Base-by-base conservation (phyloP, 2,888 invertebrate species). In the Myopa tessellatipennis region DNA sequence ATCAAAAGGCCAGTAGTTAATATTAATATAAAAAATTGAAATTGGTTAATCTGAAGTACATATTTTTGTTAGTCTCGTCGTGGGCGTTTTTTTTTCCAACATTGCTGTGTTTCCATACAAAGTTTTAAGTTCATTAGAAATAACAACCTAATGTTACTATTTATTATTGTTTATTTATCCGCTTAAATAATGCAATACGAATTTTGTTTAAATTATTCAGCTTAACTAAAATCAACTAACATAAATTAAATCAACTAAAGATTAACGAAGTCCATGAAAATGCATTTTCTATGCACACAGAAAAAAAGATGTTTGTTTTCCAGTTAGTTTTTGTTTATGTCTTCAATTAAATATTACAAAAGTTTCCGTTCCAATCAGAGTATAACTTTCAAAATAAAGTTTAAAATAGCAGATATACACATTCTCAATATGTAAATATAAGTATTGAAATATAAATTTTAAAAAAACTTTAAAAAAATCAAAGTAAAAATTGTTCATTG, bases 11-110 rank as follows among this genome's bases (percentile, higher is more conserved):
- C 26, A 26, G 26, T 16, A 74, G 36, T 75, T 70, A 69, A 8
- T 8, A 10, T 14, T 71, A 73, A 58, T 78, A 71, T 74, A 77
- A 78, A 80, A 77, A 77, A 79, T 79, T 76, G 45, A 77, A 79
- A 75, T 40, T 78, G 18, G 58, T 78, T 79, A 74, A 45, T 73
- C 40, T 61, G 38, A 5, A 69, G 18, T 52, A 12, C n/a, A 10
- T 45, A n/a, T 70, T 70, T 3, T 40, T 55, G 55, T n/a, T 18
- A 70, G n/a, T 52, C 34, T 63, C 34, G 63, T 50, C 26, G n/a
- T 63, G 63, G 18, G 40, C n/a, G 60, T 10, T 52, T 4, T 16
- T 61, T 12, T 50, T 55, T 10, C 55, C 16, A 55, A 55, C 55
- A 8, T n/a, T 55, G 55, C 45, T 73, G 38, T 63, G 60, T 36